Conservation (phyloP, 2,888 invertebrate species). For the Nomada fucata region DNA sequence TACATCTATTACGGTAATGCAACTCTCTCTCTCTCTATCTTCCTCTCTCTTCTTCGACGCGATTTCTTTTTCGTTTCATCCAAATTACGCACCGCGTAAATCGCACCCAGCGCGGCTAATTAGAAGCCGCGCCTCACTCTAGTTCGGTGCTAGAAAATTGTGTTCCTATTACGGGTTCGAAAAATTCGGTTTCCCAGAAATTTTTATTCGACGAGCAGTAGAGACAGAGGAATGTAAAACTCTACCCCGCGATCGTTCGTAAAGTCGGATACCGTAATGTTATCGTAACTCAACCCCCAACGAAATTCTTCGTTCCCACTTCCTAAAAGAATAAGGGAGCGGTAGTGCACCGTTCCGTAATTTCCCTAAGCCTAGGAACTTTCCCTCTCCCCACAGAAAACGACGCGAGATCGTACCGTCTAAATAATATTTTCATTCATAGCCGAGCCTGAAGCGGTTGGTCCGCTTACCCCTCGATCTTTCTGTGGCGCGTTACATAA, state of each 20-base stretch:
- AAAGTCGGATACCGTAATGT: no score
- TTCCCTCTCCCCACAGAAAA: not conserved
- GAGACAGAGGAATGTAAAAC: not conserved
- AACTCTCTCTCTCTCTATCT: slow-evolving; percentile 3
- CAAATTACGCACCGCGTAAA: slow-evolving; percentile 2
- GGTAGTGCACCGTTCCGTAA: not conserved
- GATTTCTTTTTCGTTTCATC: slow-evolving; percentile 37
- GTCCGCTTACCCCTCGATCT: slow-evolving; percentile 49
- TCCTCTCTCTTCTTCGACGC: not conserved
- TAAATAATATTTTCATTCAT: slow-evolving; percentile 55
- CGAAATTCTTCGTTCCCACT: no score
- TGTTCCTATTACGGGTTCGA: not conserved
- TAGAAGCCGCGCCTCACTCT: slow-evolving; percentile 19
- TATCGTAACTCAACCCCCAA: no score
- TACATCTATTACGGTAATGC: slow-evolving; percentile 58
- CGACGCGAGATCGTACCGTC: not conserved
- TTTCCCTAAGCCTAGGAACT: not conserved
- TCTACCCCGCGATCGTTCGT: no score
- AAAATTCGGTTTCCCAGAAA: not conserved
- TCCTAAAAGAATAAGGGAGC: no score
- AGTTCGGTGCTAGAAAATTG: not conserved
- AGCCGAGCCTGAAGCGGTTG: not conserved
- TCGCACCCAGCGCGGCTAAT: slow-evolving; percentile 10
- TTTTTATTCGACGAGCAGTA: not conserved
- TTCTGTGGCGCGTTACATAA: slow-evolving; percentile 75